Evolutionary conservation across 2,113 vertebrate species (phyloP).

Genomic region (Rhinoptilus africanus): DNA sequence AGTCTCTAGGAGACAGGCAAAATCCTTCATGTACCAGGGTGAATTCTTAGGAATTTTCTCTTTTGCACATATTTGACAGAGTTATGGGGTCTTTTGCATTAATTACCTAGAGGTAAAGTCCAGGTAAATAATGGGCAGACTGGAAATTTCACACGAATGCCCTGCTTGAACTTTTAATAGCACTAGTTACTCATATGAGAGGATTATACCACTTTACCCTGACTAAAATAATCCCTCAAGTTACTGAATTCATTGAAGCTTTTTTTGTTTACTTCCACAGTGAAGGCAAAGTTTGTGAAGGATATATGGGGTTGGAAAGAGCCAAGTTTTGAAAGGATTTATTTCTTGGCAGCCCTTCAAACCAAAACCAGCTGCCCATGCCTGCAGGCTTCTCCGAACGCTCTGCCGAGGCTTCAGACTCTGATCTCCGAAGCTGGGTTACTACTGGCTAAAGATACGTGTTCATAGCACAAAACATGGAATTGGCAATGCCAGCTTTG

Average conservation of each 20-base stretch:
- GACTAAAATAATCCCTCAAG: not conserved
- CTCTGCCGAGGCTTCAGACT: not conserved
- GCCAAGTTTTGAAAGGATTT: not conserved
- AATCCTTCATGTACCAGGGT: not conserved
- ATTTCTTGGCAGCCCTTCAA: not conserved
- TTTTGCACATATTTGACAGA: fast-evolving
- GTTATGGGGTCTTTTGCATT: not conserved
- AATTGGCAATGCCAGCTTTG: not conserved
- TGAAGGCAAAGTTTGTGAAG: not conserved
- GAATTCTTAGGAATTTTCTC: not conserved
- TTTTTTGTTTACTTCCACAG: slow-evolving; percentile 3
- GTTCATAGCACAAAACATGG: not conserved
- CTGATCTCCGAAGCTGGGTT: not conserved
- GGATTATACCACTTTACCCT: not conserved
- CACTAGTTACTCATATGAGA: not conserved
- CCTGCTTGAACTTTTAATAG: not conserved
- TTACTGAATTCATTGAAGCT: not conserved
- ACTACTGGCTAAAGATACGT: not conserved
- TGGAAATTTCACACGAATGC: not conserved
- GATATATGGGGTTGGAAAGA: not conserved
- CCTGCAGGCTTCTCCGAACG: not conserved
- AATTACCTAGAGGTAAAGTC: not conserved
- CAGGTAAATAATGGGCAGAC: not conserved
- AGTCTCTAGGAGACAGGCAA: not conserved
- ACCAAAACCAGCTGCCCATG: not conserved